phyloP scores from a whole-genome alignment of 2,888 invertebrate species.

The Tortrix viridana region DNA sequence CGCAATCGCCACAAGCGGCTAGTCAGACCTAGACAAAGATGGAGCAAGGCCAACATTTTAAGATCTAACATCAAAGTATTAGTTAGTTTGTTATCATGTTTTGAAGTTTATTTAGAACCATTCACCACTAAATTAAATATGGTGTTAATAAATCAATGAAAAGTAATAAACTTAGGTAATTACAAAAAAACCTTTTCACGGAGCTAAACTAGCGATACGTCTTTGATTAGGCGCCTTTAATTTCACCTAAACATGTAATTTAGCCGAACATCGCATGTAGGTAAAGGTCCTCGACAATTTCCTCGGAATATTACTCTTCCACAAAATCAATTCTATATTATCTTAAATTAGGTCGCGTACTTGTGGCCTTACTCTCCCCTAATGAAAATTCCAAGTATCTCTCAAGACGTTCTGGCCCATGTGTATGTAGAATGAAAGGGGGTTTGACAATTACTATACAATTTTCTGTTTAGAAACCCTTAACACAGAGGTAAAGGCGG shows the following conservation, averaged over 20 bases:
- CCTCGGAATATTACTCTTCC: conserved; percentile 15
- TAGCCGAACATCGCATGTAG: neutral
- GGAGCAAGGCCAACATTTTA: too few relatives aligned
- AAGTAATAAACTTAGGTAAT: too few relatives aligned
- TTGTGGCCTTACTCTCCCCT: conserved; percentile 27
- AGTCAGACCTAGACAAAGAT: too few relatives aligned
- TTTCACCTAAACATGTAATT: neutral
- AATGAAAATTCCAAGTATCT: conserved; percentile 37
- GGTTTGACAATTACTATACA: conserved; percentile 3
- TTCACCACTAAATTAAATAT: too few relatives aligned
- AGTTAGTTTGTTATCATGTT: too few relatives aligned
- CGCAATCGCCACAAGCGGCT: too few relatives aligned
- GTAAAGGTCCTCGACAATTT: conserved; percentile 9
- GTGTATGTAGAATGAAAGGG: conserved; percentile 6
- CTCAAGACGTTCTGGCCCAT: conserved; percentile 17
- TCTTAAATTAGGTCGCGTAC: conserved; percentile 30
- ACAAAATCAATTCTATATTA: conserved; percentile 32
- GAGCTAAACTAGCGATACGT: too few relatives aligned
- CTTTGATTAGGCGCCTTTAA: neutral
- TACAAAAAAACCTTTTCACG: too few relatives aligned
- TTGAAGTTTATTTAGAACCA: too few relatives aligned
- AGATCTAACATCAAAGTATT: too few relatives aligned
- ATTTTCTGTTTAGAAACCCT: neutral
- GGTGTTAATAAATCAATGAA: too few relatives aligned
- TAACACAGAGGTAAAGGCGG: neutral